Evolutionary conservation across 1,140 invertebrate genomes (phyloP), one percentile per base, ranked within the genome.

Genomic region (Danaus plexippus): DNA sequence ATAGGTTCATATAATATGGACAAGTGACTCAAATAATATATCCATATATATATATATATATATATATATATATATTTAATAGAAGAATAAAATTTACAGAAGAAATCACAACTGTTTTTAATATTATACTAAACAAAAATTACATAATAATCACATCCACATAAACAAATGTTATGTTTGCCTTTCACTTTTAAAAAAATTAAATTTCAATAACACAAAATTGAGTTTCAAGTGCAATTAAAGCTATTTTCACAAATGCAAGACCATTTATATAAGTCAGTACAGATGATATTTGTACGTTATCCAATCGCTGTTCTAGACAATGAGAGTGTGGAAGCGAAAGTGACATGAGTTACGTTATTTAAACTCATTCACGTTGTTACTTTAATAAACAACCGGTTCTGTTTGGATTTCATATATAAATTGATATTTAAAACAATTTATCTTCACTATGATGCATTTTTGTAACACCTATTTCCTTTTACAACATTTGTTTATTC

Each of bases 301-400:
- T 86, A 85, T 85, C 71, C 80, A 86, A 86, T 77, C 67, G 66
- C 61, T 67, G 71, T 64, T 66, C 71, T 81, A 80, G 73, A 84
- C 83, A 86, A 84, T 83, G 80, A 77, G 69, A 71, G 64, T 68
- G 71, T 73, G 70, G 79, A 81, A 86, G 78, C 64, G 80, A 86
- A 85, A 85, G 80, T 77, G 71, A 74, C 79, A 77, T 77, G 77
- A 66, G 63, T 83, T 84, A 81, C 79, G 80, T 74, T 75, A 77
- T 69, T 67, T 71, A 72, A 78, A 75, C 73, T 63, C 67, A 65
- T 69, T 71, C 56, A 48, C 50, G 52, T 66, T 45, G 51, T 54
- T 47, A 57, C 59, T 58, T 63, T 63, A 63, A 60, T 66, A 57
- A 66, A 66, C 57, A 63, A 63, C 64, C 57, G 55, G 61, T 63